These are phyloP conservation scores for Podargus strigoides DNA, from an alignment of 2,797 vertebrate species.

Conservation along the genomic window DNA sequence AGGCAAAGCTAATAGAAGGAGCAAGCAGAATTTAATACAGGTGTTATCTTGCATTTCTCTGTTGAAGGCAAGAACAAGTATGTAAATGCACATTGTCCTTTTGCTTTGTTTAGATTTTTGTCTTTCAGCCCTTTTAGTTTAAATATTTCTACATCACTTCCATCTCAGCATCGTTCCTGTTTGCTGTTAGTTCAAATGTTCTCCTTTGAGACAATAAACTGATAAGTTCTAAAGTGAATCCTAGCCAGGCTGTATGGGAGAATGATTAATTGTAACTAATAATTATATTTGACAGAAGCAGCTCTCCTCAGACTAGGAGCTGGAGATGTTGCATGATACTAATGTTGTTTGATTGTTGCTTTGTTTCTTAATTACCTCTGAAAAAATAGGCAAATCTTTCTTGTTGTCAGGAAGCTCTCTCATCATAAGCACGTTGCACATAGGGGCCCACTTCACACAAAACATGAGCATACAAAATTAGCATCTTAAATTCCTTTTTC, in stretches of 20 bases:
- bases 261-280: conserved; percentile 2
- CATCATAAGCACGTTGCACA: background rate
- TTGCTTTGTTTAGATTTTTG: background rate
- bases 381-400: conserved; percentile 9
- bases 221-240: background rate
- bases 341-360: background rate
- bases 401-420: background rate
- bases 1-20: background rate
- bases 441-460: background rate
- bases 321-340: background rate
- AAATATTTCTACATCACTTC: background rate
- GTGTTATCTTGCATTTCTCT: background rate
- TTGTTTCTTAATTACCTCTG: conserved; percentile 24
- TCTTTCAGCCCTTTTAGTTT: background rate
- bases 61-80: background rate
- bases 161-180: background rate
- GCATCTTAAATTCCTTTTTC: background rate
- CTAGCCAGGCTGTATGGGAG: background rate
- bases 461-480: background rate
- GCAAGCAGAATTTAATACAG: background rate
- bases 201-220: background rate
- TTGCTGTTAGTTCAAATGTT: background rate
- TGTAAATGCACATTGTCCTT: background rate
- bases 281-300: background rate
- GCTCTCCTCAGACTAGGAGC: background rate